These are phyloP conservation scores for Eristalis arbustorum DNA, from an alignment of 2,888 invertebrate genomes.

Conservation along the genomic window DNA sequence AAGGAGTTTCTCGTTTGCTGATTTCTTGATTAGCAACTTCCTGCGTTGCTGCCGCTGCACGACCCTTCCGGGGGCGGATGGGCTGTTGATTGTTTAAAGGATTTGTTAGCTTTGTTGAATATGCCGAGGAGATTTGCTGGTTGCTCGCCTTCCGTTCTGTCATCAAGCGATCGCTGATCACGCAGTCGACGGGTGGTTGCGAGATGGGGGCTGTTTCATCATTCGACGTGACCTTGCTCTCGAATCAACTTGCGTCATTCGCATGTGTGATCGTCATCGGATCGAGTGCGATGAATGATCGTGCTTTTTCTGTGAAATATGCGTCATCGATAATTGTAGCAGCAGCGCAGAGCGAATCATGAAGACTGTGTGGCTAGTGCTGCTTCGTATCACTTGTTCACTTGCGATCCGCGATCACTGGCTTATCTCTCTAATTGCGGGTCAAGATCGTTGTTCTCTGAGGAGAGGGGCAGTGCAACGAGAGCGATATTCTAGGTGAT, in stretches of 20 bases:
- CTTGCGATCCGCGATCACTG: neutral
- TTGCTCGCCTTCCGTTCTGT: neutral
- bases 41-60: neutral
- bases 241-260: neutral
- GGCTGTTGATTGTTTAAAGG: neutral
- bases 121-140: neutral
- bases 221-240: too few relatives aligned
- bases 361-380: too few relatives aligned
- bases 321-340: neutral
- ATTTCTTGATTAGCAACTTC: constrained; percentile 5
- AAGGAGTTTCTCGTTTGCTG: neutral
- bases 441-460: neutral
- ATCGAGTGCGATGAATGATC: neutral
- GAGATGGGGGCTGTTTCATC: too few relatives aligned
- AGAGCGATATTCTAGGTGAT: too few relatives aligned
- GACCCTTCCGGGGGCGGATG: neutral
- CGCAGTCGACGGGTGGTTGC: neutral
- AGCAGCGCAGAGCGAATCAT: too few relatives aligned
- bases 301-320: too few relatives aligned
- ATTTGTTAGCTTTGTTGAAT: neutral
- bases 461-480: too few relatives aligned
- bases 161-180: neutral
- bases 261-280: neutral
- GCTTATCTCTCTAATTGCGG: neutral
- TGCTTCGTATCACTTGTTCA: neutral